These are phyloP conservation scores for Drosophila mettleri DNA, from an alignment of 2,888 invertebrate species.

Conservation along the genomic window DNA sequence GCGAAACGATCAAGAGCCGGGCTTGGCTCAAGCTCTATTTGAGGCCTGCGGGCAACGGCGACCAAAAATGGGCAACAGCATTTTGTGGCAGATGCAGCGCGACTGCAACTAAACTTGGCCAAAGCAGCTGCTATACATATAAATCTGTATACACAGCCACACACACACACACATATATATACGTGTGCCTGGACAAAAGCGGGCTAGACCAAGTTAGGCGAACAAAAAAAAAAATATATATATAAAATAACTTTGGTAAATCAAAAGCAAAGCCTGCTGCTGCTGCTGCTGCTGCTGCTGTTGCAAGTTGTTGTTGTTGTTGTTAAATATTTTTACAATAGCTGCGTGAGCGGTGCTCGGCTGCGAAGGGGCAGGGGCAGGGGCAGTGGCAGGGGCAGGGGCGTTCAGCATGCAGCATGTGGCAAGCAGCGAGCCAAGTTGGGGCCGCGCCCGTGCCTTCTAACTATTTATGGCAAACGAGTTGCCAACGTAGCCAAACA, in stretches of 20 bases:
- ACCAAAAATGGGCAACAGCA: constrained; percentile 80
- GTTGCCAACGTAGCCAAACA: constrained; percentile 57
- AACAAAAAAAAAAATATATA: constrained; percentile 33
- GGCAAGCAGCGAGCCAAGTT: constrained; percentile 56
- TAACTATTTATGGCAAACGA: constrained; percentile 80
- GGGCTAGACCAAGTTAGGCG: constrained; percentile 69
- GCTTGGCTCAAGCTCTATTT: constrained; percentile 10
- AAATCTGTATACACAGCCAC: neutral
- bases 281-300: constrained; percentile 22
- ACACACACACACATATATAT: neutral
- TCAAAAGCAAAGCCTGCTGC: constrained; percentile 47
- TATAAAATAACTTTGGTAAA: constrained; percentile 67
- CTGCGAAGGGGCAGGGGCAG: neutral
- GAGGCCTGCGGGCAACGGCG: constrained; percentile 16
- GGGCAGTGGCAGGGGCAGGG: neutral
- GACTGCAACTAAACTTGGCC: constrained; percentile 38
- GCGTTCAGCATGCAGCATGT: constrained; percentile 39
- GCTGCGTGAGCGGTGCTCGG: constrained; percentile 62
- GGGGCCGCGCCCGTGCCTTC: constrained; percentile 81
- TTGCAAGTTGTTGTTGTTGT: constrained; percentile 37
- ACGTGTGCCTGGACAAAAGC: constrained; percentile 36
- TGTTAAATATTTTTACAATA: constrained; percentile 76
- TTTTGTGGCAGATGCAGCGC: constrained; percentile 47
- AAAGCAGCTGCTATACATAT: constrained; percentile 12
- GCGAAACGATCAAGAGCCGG: constrained; percentile 1